These are phyloP conservation scores for Halcyon badia DNA, from an alignment of 2,797 vertebrate genomes.

Conservation along the genomic window DNA sequence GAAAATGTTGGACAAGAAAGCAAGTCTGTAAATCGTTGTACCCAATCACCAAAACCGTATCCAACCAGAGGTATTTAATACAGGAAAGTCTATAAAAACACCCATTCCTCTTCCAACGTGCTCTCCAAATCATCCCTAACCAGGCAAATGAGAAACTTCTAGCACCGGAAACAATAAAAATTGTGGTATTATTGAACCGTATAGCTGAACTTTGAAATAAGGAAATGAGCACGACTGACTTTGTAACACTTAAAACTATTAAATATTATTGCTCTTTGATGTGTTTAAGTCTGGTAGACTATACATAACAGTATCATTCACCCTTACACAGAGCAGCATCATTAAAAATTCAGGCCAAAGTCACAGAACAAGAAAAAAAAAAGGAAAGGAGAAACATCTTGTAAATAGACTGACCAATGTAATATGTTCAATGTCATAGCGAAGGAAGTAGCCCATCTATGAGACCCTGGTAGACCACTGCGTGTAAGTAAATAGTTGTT, in stretches of 20 bases:
- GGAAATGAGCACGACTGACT: constrained; percentile 4
- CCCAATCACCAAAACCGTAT: background rate
- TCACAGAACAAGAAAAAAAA: background rate
- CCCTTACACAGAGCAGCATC: background rate
- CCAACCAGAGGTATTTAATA: background rate
- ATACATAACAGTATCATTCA: background rate
- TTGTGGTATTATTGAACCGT: background rate
- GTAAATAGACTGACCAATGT: background rate
- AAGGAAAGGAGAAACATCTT: background rate
- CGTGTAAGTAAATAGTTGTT: constrained; percentile 55
- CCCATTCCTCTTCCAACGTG: background rate
- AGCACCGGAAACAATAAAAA: background rate
- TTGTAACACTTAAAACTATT: background rate
- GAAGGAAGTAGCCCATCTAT: background rate
- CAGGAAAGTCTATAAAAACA: background rate
- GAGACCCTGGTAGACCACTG: background rate
- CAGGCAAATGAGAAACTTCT: constrained; percentile 6
- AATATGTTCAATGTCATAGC: background rate
- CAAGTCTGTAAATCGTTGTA: background rate
- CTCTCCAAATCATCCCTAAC: background rate
- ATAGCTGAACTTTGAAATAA: constrained; percentile 12
- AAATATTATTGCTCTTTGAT: constrained; percentile 34
- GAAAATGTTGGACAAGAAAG: background rate
- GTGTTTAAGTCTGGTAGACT: constrained; percentile 17
- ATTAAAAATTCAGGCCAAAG: background rate